Percentiles rank a stretch among this genome's conserved stretches.
phyloP scores from a whole-genome alignment of 30 jellyfish, hydroid and myxozoan genomes.

The Aurelia aurita region DNA sequence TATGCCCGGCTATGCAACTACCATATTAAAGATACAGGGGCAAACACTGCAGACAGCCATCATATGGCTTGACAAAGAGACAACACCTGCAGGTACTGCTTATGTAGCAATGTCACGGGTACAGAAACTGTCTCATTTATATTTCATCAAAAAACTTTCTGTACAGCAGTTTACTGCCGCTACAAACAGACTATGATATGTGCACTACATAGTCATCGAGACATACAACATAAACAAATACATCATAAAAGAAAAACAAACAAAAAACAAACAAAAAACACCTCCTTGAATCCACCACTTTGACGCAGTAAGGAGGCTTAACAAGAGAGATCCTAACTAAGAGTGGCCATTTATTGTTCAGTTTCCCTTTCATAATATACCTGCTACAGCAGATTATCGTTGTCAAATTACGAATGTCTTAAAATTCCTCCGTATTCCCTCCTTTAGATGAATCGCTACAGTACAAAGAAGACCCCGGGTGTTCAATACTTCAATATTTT shows the following conservation, averaged over 20 bases:
- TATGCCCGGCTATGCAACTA: slow-evolving; percentile 16
- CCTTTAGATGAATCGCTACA: background rate
- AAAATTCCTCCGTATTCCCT: background rate
- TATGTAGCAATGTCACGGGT: slow-evolving; percentile 27
- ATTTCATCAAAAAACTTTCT: background rate
- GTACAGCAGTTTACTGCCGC: background rate
- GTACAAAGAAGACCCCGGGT: background rate
- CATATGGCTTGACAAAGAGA: slow-evolving; percentile 5
- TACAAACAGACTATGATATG: no score
- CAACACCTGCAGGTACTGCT: slow-evolving; percentile 9
- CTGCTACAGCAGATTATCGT: no score
- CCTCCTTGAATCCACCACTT: no score
- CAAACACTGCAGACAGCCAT: background rate
- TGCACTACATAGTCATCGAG: no score
- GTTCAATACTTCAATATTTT: slow-evolving; percentile 28
- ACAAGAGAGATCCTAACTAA: no score
- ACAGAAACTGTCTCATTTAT: background rate
- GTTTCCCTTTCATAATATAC: no score
- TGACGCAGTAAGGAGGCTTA: no score
- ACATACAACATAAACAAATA: no score
- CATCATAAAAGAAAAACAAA: no score
- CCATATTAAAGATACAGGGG: slow-evolving; percentile 10
- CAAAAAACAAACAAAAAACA: no score
- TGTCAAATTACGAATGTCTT: no score
- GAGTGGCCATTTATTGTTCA: no score